These are phyloP conservation scores for Ginglymostoma cirratum DNA, from an alignment of 2,113 vertebrate species.

Conservation along the genomic window DNA sequence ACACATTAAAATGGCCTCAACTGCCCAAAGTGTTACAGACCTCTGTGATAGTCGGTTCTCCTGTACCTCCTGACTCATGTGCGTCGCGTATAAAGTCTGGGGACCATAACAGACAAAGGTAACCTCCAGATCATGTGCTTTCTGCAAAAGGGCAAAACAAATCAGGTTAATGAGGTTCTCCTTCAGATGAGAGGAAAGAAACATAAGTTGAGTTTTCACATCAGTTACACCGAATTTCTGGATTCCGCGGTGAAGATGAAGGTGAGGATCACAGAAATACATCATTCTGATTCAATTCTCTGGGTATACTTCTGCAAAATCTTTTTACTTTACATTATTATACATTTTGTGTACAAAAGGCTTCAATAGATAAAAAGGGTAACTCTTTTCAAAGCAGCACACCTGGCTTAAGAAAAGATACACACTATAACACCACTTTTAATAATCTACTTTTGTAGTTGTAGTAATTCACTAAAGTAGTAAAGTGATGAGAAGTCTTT, in stretches of 20 bases:
- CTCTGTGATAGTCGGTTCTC: neutral
- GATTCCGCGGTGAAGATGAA: neutral
- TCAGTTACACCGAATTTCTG: neutral
- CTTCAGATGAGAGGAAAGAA: neutral
- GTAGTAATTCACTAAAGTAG: neutral
- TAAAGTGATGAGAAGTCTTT: neutral
- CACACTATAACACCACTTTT: neutral
- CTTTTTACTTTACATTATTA: neutral
- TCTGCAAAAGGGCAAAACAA: neutral
- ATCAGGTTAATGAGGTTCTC: neutral
- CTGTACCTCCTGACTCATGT: no score
- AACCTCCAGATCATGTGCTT: neutral
- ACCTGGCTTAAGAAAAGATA: neutral
- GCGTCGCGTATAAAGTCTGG: neutral
- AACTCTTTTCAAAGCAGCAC: neutral
- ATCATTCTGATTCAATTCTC: neutral
- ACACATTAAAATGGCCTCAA: neutral
- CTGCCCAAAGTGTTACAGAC: neutral
- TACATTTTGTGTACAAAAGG: neutral
- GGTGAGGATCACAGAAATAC: neutral
- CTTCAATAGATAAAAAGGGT: neutral
- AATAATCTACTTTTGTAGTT: neutral
- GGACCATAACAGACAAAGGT: neutral
- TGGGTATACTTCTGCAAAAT: neutral
- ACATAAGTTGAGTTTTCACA: neutral